Evolutionary conservation across 2,888 invertebrate species (phyloP), one percentile per base, ranked within the genome.

Genomic region (Mechanitis messenoides): DNA sequence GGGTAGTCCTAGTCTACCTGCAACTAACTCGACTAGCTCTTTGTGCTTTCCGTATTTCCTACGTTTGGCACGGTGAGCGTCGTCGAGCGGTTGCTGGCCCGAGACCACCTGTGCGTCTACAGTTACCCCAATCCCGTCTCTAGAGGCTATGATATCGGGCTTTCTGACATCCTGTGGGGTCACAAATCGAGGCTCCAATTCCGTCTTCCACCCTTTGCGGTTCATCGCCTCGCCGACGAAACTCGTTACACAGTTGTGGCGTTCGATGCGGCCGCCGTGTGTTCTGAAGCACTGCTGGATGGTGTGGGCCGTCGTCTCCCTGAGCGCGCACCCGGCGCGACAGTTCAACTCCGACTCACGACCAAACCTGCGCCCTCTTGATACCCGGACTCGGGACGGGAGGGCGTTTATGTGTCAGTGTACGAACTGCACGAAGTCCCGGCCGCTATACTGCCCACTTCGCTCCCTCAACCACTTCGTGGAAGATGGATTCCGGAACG

Each of bases 101-200:
- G 74, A 72, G 53, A 79, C 78, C 3, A 80, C 69, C 66, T 82
- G 75, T 1, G 74, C 76, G 57, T 81, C 79, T 2, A 81, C 56
- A 0, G 83, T 71, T 0, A 72, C 69, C 0, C 72, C 74, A 1
- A 57, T 64, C 3, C 62, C 71, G 6, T 61, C 71, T 55, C 45
- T 72, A 0, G 9, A 58, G 3, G 74, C 74, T 0, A 80, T 65
- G 3, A 78, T 61, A 53, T 81, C 79, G 0, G 78, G 79, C 65
- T 80, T 81, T 0, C 75, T 60, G 0, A 71, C 63, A 0, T 76
- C 80, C 0, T 50, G 53, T 0, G 61, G 45, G 0, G 78, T 79
- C 7, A 2, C 59, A 20, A 76, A 42, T 0, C 53, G 59, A 0
- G 73, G 72, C 62, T 80, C 20, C 20, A 20, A 20, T 20, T 20